These are phyloP conservation scores for Oncorhynchus gorbuscha DNA, from an alignment of 2,113 vertebrate species.

Conservation along the genomic window DNA sequence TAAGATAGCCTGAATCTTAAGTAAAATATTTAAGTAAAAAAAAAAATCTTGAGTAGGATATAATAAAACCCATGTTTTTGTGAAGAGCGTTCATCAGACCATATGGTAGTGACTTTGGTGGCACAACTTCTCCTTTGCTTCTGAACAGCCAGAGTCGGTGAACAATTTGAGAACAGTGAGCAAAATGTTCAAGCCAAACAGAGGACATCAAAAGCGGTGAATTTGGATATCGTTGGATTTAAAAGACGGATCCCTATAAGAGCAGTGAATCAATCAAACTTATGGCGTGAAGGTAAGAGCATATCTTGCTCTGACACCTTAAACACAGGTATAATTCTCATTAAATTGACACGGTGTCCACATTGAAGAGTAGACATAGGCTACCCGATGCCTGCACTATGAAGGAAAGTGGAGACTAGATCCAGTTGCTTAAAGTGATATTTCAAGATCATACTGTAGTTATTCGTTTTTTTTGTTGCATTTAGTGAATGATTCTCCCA, in stretches of 20 bases:
- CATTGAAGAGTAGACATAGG: too few species aligned
- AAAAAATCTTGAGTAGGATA: neutral
- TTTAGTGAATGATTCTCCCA: too few species aligned
- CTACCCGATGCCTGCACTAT: too few species aligned
- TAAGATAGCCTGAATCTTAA: neutral
- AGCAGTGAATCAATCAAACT: constrained; percentile 66
- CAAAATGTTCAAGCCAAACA: constrained; percentile 44
- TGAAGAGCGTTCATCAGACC: neutral
- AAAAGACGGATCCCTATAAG: constrained; percentile 43
- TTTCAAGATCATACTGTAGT: neutral
- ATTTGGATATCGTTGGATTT: constrained; percentile 63
- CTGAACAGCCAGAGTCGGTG: neutral
- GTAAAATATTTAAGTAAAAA: neutral
- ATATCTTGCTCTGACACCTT: neutral
- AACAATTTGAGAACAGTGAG: constrained; percentile 35
- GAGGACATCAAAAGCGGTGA: constrained; percentile 45
- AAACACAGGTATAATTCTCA: too few species aligned
- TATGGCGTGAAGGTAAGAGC: constrained; percentile 77
- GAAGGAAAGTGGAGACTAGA: too few species aligned
- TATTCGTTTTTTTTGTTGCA: neutral
- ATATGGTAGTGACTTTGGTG: neutral
- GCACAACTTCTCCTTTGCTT: neutral
- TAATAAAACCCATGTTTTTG: constrained; percentile 10
- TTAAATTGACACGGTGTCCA: too few species aligned
- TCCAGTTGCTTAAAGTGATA: too few species aligned